These are phyloP conservation scores for Zaprionus ornatus DNA, from an alignment of 1,140 invertebrate genomes.

Conservation along the genomic window DNA sequence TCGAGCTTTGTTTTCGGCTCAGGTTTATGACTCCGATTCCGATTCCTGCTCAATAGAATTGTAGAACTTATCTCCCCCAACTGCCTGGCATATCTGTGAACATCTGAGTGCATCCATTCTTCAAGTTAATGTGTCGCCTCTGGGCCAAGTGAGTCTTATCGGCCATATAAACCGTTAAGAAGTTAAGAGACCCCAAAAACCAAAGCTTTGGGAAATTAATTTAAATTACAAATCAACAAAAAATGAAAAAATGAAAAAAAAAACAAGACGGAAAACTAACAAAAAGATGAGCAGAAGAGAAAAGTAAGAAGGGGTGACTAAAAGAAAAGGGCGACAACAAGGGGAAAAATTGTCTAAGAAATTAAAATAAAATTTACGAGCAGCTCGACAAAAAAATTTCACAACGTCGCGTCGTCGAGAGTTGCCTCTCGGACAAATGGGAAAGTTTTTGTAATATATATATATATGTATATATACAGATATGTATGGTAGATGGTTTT, in stretches of 20 bases:
- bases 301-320: neutral
- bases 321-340: slow-evolving; percentile 38
- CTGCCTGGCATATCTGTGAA: neutral
- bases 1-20: slow-evolving; percentile 1
- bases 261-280: slow-evolving; percentile 26
- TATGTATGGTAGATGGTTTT: slow-evolving; percentile 12
- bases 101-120: neutral
- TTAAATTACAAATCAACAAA: slow-evolving; percentile 47
- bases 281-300: slow-evolving; percentile 28
- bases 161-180: slow-evolving; percentile 22
- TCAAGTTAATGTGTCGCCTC: neutral
- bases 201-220: slow-evolving; percentile 36
- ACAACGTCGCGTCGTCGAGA: slow-evolving; percentile 33
- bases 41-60: neutral
- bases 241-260: too few species aligned
- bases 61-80: neutral
- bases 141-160: neutral
- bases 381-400: slow-evolving; percentile 40
- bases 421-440: slow-evolving; percentile 42
- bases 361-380: slow-evolving; percentile 74
- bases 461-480: slow-evolving; percentile 6
- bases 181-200: slow-evolving; percentile 1
- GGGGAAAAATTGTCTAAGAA: slow-evolving; percentile 50
- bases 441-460: slow-evolving; percentile 53
- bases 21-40: neutral